phyloP scores from a whole-genome alignment of 2,888 invertebrate species.

The Tuberolachnus salignus region DNA sequence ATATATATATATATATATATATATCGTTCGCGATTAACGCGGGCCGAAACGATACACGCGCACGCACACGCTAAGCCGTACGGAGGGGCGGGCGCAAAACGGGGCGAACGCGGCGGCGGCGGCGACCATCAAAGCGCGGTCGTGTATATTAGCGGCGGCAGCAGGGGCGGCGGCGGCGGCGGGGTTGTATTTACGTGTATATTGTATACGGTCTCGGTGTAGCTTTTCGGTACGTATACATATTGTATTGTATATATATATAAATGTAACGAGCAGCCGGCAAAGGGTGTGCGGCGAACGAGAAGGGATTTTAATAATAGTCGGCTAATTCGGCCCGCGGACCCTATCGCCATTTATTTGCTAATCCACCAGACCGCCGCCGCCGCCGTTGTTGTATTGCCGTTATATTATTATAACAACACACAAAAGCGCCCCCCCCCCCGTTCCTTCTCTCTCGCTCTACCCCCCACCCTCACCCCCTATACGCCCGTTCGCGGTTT shows the following conservation, averaged over 20 bases:
- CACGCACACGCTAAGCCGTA: too few relatives aligned
- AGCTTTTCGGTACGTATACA: slow-evolving; percentile 20
- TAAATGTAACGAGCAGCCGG: not conserved
- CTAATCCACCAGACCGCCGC: slow-evolving; percentile 48
- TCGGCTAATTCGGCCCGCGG: slow-evolving; percentile 49
- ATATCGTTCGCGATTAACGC: too few relatives aligned
- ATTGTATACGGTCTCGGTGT: not conserved
- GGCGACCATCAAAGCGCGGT: not conserved
- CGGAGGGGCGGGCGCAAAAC: too few relatives aligned
- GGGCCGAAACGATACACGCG: too few relatives aligned
- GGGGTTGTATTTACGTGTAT: not conserved
- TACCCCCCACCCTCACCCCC: too few relatives aligned
- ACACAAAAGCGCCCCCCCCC: not conserved
- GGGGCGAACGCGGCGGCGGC: not conserved
- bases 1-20: too few relatives aligned
- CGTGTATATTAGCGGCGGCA: slow-evolving; percentile 24
- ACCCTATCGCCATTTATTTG: slow-evolving; percentile 42
- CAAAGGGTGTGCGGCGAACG: slow-evolving; percentile 8
- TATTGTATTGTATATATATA: not conserved
- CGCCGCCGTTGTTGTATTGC: slow-evolving; percentile 11
- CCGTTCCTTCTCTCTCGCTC: not conserved
- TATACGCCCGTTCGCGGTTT: too few relatives aligned
- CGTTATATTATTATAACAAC: not conserved
- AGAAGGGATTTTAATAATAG: slow-evolving; percentile 52
- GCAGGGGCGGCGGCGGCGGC: not conserved